These are phyloP conservation scores for Chalcis sispes DNA, from an alignment of 2,888 invertebrate species.

Conservation along the genomic window DNA sequence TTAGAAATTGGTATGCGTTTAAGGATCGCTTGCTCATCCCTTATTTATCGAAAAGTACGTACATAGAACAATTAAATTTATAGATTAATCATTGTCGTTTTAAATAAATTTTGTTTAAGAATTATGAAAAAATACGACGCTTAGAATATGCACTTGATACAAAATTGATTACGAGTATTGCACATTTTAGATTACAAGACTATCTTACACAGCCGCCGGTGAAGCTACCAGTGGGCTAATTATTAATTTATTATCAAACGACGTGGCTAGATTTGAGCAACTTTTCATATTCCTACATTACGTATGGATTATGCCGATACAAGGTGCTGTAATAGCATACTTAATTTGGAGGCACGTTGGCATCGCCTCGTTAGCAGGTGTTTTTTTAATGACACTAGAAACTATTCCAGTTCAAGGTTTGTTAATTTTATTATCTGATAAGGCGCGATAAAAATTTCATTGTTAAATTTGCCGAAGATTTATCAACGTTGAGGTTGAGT, in stretches of 20 bases:
- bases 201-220: constrained; percentile 71
- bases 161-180: not conserved
- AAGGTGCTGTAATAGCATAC: constrained; percentile 81
- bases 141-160: not conserved
- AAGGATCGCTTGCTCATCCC: constrained; percentile 86
- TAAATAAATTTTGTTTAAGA: not conserved
- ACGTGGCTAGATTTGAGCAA: constrained; percentile 88
- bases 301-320: constrained; percentile 88
- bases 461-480: too few species aligned
- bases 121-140: not conserved
- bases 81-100: not conserved
- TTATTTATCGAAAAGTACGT: constrained; percentile 89
- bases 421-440: constrained; percentile 10
- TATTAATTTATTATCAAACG: constrained; percentile 90
- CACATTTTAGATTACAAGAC: constrained; percentile 74
- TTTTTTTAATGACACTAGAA: constrained; percentile 78
- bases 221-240: constrained; percentile 81
- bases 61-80: constrained; percentile 17
- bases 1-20: constrained; percentile 86
- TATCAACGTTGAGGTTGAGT: too few species aligned
- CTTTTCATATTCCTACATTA: constrained; percentile 84
- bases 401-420: constrained; percentile 78
- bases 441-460: not conserved
- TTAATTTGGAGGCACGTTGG: constrained; percentile 80
- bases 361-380: constrained; percentile 80